These are phyloP conservation scores for Hypsopygia costalis DNA, from an alignment of 2,888 invertebrate genomes.

Conservation along the genomic window DNA sequence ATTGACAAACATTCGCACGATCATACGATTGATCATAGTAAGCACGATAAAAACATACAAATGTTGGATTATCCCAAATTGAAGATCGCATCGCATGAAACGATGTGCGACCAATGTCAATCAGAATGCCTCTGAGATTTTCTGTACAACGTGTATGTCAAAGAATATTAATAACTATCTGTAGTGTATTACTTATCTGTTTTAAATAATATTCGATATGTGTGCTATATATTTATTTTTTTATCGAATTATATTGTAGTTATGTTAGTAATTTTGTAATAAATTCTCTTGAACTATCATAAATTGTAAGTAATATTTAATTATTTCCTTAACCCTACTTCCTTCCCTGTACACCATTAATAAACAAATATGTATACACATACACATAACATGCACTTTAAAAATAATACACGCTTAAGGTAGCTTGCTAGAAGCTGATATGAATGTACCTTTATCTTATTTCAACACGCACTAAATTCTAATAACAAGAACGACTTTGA, in stretches of 20 bases:
- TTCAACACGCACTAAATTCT: not conserved
- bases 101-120: too few species aligned
- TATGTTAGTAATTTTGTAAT: constrained; percentile 41
- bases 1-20: too few species aligned
- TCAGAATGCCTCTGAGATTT: too few species aligned
- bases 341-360: not conserved
- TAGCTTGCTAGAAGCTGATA: not conserved
- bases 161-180: not conserved
- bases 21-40: too few species aligned
- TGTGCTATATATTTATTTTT: constrained; percentile 67
- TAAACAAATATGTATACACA: too few species aligned
- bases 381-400: not conserved
- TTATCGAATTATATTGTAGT: constrained; percentile 56
- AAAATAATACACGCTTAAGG: not conserved
- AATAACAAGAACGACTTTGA: not conserved
- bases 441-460: not conserved
- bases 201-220: constrained; percentile 16
- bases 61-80: too few species aligned
- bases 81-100: too few species aligned
- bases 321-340: constrained; percentile 10
- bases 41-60: too few species aligned
- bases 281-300: constrained; percentile 35
- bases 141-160: not conserved
- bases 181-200: constrained; percentile 8
- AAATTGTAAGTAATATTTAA: constrained; percentile 26